These are phyloP conservation scores for Mus caroli DNA, from an alignment of 2,797 vertebrate genomes.

Conservation along the genomic window DNA sequence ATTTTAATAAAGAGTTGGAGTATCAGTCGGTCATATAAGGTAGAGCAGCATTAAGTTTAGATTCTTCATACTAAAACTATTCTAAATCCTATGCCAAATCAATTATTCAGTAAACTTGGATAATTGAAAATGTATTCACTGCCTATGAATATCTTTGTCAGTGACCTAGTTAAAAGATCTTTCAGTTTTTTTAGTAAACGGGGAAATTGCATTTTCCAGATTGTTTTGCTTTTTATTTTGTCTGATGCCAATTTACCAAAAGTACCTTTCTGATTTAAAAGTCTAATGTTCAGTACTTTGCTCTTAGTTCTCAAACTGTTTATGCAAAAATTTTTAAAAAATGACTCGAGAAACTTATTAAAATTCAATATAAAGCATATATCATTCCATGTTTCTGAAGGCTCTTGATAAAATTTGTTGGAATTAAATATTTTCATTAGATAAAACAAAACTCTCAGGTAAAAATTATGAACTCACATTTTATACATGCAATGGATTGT, in stretches of 20 bases:
- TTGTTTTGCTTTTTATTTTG: neutral
- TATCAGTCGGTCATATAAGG: neutral
- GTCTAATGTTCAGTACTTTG: neutral
- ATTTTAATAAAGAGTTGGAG: neutral
- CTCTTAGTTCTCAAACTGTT: neutral
- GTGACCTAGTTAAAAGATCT: neutral
- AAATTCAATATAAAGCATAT: neutral
- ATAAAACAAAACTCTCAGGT: neutral
- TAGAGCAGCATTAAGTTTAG: neutral
- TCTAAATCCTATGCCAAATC: neutral
- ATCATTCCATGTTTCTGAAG: neutral
- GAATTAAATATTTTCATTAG: neutral
- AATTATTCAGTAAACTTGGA: neutral
- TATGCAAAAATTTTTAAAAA: neutral
- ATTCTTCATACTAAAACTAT: neutral
- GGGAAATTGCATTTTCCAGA: neutral
- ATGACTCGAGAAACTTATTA: neutral
- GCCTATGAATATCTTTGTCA: neutral
- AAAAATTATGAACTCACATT: neutral
- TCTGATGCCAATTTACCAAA: neutral
- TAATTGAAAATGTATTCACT: neutral
- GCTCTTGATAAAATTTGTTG: neutral
- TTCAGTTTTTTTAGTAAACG: neutral
- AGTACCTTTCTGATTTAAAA: neutral
- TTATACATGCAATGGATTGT: neutral